Base-by-base conservation (phyloP, 2,113 vertebrate species). In the Ploceus nigricollis region DNA sequence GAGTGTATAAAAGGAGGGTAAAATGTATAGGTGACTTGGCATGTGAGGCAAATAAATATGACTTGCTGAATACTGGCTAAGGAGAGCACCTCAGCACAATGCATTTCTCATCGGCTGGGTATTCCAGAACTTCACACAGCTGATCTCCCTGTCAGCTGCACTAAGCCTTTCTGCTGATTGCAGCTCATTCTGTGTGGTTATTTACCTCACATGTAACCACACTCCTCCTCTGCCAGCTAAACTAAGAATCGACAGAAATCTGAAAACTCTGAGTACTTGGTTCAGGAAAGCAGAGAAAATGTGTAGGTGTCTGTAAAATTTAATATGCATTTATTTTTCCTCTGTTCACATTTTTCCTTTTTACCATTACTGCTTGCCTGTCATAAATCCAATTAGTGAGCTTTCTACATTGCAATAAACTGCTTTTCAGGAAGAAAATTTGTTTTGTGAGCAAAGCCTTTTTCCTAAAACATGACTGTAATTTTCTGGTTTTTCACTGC, bases 381-480 rank as follows among this genome's bases (percentile, higher is more conserved):
- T 87, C 17, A 5, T 95, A 94, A 96, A 94, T 96, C 85, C 90
- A 96, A 81, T 96, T 97, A 94, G 90, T 56, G 71, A 88, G 82
- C 80, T 94, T 94, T 78, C 76, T 81, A 45, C 86, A 78, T 93
- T 81, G 90, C 82, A 90, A 68, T 92, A 93, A 95, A 95, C 72
- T 75, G 86, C 56, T 96, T 85, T 89, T 92, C 68, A 50, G 80
- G 57, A 97, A 53, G 60, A 88, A 96, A 89, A 96, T 94, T 75
- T 94, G 64, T 87, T 87, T 93, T 93, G 76, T 83, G 76, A 87
- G 79, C 71, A 94, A 90, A 96, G 65, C 51, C 72, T 83, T 86
- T 91, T 94, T 79, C 65, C 56, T 90, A 51, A 50, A 77, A 68
- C 75, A 69, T 5, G 22, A 10, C 50, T 81, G 47, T 70, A 90